Evolutionary conservation across 92 coral and sea anemone species (phyloP), one percentile per base, ranked within the genome.

Genomic region (Epizoanthus fatuus): DNA sequence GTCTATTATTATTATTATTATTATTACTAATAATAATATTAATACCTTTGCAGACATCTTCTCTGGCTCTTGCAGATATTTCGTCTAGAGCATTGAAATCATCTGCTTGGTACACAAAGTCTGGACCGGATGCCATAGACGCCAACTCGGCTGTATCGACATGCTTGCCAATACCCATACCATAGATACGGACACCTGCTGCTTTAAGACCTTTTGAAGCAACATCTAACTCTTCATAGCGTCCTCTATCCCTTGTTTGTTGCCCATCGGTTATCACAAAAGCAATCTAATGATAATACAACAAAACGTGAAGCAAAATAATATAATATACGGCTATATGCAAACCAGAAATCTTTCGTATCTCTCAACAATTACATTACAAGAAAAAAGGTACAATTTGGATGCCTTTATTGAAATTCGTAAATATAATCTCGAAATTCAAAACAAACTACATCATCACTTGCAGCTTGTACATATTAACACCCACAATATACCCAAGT

Each of bases 241-340:
- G 19, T 19, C 86, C 86, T 67, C 32, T 35, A 51, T 82, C 69
- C 40, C 37, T 69, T 1, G 86, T 82, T 42, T 82, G 86, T 44
- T 51, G 52, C 47, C 86, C 86, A 59, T 82, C 77, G 39, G 75
- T 66, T 81, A 67, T 49, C 44, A 75, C 81, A 75, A 75, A 57
- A 1, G 81, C 81, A 75, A 75, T 75, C 81, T 75, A 17, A 5
- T 3, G 52, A 32, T 11, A 20, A 5, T 0, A 12, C 35, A 15
- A 44, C 47, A 44, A 44, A 44, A 44, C 0, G 47, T 4, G 6
- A 44, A 44, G 47, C 47, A 2, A 44, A 7, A 44, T 44, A 7
- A 4, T 4, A 44, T 44, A 7, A 4, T 44, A 44, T 44, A 2
- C 47, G 47, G 8, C 0, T 4, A 44, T 44, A 44, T 44, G 8